phyloP scores from a whole-genome alignment of 2,797 vertebrate species.

The Notamacropus eugenii region DNA sequence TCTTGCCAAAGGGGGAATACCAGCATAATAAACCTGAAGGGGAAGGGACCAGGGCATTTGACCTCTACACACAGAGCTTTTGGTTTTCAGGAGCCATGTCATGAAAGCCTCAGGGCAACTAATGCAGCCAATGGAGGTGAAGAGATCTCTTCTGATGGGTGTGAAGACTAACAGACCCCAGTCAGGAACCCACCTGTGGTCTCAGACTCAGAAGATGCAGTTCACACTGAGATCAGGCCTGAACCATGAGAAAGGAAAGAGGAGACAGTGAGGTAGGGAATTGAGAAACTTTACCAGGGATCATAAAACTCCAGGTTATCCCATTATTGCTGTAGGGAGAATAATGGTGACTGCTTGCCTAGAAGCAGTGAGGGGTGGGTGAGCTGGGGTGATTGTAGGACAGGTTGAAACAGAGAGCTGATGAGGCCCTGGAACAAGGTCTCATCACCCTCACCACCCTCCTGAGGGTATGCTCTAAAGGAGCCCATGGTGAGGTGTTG shows the following conservation, averaged over 20 bases:
- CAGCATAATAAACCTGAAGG: neutral
- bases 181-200: neutral
- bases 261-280: neutral
- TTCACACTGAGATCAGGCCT: neutral
- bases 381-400: neutral
- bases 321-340: neutral
- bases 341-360: neutral
- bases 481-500: no score
- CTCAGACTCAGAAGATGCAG: neutral
- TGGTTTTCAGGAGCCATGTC: neutral
- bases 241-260: neutral
- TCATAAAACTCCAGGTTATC: neutral
- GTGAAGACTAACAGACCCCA: neutral
- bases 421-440: neutral
- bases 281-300: neutral
- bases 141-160: neutral
- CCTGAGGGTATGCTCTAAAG: neutral
- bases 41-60: neutral
- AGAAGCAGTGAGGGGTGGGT: neutral
- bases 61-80: neutral
- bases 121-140: neutral
- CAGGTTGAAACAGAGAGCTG: neutral
- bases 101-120: neutral
- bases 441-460: neutral
- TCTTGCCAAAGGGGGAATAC: neutral